A percentile compares a stretch with the other conserved stretches of the same genome.
These are phyloP conservation scores for Paratilapia polleni DNA, from an alignment of 2,113 vertebrate genomes.

Conservation along the genomic window DNA sequence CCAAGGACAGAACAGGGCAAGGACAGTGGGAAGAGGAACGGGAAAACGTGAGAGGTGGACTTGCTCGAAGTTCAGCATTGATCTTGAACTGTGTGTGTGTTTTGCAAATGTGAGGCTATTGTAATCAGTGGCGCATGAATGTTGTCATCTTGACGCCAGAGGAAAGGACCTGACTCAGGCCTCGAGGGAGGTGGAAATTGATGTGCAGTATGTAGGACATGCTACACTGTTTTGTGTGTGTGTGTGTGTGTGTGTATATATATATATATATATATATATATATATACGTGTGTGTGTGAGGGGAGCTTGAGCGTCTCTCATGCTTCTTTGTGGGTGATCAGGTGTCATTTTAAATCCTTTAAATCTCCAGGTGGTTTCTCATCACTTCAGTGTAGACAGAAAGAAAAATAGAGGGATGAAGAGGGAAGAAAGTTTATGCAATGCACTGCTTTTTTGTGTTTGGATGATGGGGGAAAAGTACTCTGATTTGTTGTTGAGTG, in stretches of 20 bases:
- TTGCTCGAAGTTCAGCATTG: constrained; percentile 32
- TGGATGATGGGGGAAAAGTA: constrained; percentile 8
- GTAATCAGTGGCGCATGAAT: constrained; percentile 41
- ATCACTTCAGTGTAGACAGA: background rate
- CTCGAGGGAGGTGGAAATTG: constrained; percentile 26
- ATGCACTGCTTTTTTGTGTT: constrained; percentile 8
- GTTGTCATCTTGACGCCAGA: constrained; percentile 12
- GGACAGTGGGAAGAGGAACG: background rate
- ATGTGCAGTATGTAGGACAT: constrained; percentile 44
- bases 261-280: background rate
- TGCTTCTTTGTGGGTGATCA: background rate
- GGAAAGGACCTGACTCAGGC: constrained; percentile 57
- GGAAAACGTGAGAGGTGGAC: constrained; percentile 5
- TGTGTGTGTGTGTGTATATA: background rate
- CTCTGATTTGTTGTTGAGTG: constrained; percentile 21
- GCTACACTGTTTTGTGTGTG: background rate
- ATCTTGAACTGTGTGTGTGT: constrained; percentile 9
- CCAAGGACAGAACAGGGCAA: constrained; percentile 47
- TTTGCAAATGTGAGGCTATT: constrained; percentile 7
- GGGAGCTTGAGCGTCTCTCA: background rate
- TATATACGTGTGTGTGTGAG: background rate
- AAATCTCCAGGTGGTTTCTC: constrained; percentile 32
- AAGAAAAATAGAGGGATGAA: background rate
- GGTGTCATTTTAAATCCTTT: constrained; percentile 34
- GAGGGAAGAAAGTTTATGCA: constrained; percentile 18